Evolutionary conservation across 2,113 vertebrate genomes (phyloP), one percentile per base, ranked within the genome.

Genomic region (Recurvirostra avosetta): DNA sequence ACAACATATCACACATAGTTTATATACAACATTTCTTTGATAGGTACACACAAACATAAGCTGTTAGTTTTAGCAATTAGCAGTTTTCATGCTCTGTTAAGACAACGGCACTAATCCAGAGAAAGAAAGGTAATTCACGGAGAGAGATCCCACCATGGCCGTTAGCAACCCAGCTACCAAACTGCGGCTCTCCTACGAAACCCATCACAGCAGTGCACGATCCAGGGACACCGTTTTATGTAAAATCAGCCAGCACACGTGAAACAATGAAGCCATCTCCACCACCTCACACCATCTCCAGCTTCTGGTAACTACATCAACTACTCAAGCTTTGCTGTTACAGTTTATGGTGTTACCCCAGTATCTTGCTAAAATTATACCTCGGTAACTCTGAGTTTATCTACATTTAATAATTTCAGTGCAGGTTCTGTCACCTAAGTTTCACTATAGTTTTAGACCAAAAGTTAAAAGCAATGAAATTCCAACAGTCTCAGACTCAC

Each of bases 11-110:
- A 86, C 76, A 78, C 13, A 8, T 12, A 30, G 36, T 55, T 95
- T 82, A 75, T 38, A 61, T 2, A 78, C 61, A 53, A 27, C 32
- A 56, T 65, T 78, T 85, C 70, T 53, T 72, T 75, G 80, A 86
- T 6, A 16, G 73, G 65, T 56, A 67, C 43, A 45, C 70, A 80
- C 16, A 68, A 65, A 67, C 7, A 30, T 40, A 81, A 84, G 38
- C 70, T 79, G 79, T 25, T 84, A 52, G 27, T 34, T 87, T 78
- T 41, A 38, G 86, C 80, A 92, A 89, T 75, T 85, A 86, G 70
- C 86, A 71, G 56, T 25, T 63, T 56, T 75, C 53, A 56, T 88
- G 83, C 79, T 94, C 91, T 90, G 72, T 90, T 89, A 94, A 92
- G 43, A 58, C 38, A 91, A 86, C 25, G 36, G 73, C 52, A 58